Evolutionary conservation across 1,140 invertebrate genomes (phyloP), one percentile per base, ranked within the genome.

Genomic region (Drosophila aff.): DNA sequence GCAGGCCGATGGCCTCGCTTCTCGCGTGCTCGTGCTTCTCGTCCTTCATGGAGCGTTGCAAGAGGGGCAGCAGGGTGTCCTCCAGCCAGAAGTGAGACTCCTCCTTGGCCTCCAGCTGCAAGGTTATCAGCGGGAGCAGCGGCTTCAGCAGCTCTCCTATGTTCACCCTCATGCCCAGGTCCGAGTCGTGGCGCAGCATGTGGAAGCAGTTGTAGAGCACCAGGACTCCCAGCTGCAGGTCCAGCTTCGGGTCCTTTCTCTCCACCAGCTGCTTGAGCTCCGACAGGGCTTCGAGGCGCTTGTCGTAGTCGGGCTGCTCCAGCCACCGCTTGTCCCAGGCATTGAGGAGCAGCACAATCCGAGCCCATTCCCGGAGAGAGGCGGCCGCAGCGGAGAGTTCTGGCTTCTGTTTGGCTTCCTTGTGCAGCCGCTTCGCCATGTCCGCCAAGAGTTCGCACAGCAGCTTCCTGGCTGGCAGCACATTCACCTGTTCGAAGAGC

Each of bases 221-320:
- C 13, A 97, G 93, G 10, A 96, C 93, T 3, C 96, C 95, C 41
- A 97, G 93, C 76, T 97, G 95, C 13, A 96, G 52, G 26, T 95
- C 94, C 21, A 96, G 92, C 65, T 53, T 59, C 0, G 49, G 15
- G 9, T 76, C 63, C 18, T 82, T 81, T 50, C 94, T 91, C n/a
- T 95, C 94, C 11, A 95, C 85, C 40, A 73, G 11, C 60, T 82
- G 79, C 41, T 85, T 91, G 40, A 96, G 92, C 75, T 94, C 91
- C 68, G 95, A 95, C 57, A 97, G 96, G 0, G 96, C 95, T 58
- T 96, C 95, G 15, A 99, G 92, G 76, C 98, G 94, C 68, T 94
- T 94, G 49, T 97, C 95, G 89, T 97, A 98, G 93, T 99, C 98
- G 0, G 98, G 97, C 89, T 99, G 98, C 75, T 99, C 98, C 9